Evolutionary conservation across 2,888 invertebrate species (phyloP), one percentile per base, ranked within the genome.

Genomic region (Dyspetes luteomarginatus): DNA sequence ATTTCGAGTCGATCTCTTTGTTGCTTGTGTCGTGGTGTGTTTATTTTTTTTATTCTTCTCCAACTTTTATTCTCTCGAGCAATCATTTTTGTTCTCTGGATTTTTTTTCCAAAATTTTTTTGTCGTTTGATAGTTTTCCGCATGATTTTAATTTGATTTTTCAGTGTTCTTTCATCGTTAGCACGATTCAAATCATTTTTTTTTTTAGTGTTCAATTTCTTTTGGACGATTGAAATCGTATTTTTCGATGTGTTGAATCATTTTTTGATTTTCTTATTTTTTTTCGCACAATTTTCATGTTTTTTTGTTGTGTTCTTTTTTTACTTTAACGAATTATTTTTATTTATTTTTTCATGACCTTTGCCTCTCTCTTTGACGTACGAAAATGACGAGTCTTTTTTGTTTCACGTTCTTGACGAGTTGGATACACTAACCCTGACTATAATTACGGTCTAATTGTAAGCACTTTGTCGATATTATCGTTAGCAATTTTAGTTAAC

Each of bases 1-100:
- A 80, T 48, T 68, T 80, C 80, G 36, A 36, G 45, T 41, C 43
- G 55, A 72, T 43, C 36, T 24, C 36, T 56, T 28, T 19, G 74
- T 56, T 72, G 58, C 43, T n/a, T n/a, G 45, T 65, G 30, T 41
- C 43, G 43, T 28, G 3, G 15, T 30, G n/a, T 55, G 64, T 73
- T 55, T 43, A 26, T 28, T 48, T 9, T 7, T 48, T n/a, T 4
- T 48, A 1, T 48, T n/a, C 12, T 5, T 17, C 45, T n/a, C 17
- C 3, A 4, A 48, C 15, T 48, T 48, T 48, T 4, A 2, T 48
- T 48, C 17, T n/a, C 48, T 15, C 48, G 17, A 48, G 12, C 48
- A 17, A 48, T 17, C 15, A 4, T 1, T 48, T 15, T 48, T 48
- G n/a, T n/a, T n/a, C n/a, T n/a, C n/a, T n/a, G n/a, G n/a, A n/a